phyloP scores from a whole-genome alignment of 2,888 invertebrate genomes.

The Mesoligia furuncula region DNA sequence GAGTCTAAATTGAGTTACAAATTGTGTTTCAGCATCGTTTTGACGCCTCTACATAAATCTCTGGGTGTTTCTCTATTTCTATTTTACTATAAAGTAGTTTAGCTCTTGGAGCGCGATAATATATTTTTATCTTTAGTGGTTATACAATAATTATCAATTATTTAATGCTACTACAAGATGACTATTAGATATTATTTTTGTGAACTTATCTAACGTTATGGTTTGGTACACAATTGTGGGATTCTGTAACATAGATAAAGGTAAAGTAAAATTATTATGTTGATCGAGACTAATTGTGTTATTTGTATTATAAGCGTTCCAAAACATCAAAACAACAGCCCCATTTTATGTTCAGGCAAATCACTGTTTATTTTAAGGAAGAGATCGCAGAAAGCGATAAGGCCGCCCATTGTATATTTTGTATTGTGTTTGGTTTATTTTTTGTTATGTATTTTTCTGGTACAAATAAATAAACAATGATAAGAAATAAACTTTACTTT shows the following conservation, averaged over 20 bases:
- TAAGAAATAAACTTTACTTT: not conserved
- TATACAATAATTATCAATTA: not conserved
- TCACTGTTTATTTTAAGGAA: not conserved
- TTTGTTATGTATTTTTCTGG: not conserved
- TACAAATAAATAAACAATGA: no score
- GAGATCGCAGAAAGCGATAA: not conserved
- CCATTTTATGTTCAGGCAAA: not conserved
- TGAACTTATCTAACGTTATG: not conserved
- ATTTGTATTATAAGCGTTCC: not conserved
- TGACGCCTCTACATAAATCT: conserved; percentile 35
- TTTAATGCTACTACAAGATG: not conserved
- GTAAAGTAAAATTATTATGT: not conserved
- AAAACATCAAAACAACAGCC: not conserved
- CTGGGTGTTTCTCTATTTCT: conserved; percentile 11
- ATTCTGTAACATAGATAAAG: not conserved
- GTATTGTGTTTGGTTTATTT: not conserved
- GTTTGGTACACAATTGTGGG: not conserved
- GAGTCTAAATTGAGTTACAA: conserved; percentile 43
- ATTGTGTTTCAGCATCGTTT: conserved; percentile 20
- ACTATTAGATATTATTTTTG: not conserved
- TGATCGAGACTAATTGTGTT: not conserved
- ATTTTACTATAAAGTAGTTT: conserved; percentile 11
- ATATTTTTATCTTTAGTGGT: not conserved
- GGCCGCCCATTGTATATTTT: not conserved
- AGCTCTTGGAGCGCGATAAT: not conserved